A percentile compares a stretch with the other conserved stretches of the same genome.
Conservation (phyloP, 2,113 vertebrate species). For the Lepus americanus region DNA sequence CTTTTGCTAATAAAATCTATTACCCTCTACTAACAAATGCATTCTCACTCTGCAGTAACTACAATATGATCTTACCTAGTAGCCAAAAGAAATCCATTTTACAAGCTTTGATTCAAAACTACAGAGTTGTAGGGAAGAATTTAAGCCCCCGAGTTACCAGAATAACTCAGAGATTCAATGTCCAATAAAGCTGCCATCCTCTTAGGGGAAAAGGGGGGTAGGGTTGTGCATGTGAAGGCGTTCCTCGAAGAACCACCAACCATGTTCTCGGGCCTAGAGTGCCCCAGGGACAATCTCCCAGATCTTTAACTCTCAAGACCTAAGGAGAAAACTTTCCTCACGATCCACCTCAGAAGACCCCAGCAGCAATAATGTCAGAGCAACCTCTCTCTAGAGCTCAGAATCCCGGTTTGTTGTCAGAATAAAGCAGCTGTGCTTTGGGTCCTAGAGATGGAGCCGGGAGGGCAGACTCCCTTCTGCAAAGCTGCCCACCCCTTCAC, state of each 20-base stretch:
- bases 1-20: neutral
- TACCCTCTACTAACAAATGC: neutral
- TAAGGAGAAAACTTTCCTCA: neutral
- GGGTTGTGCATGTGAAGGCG: neutral
- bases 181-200: too few relatives aligned
- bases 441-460: neutral
- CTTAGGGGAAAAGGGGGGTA: neutral
- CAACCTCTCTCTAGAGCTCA: neutral
- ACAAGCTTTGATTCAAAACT: neutral
- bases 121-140: neutral
- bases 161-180: neutral
- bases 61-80: neutral
- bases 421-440: neutral
- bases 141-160: neutral
- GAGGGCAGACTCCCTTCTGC: neutral
- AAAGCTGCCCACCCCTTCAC: neutral
- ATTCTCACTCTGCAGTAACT: neutral
- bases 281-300: fast-evolving
- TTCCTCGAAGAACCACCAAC: neutral
- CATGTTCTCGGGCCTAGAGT: neutral
- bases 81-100: neutral
- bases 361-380: neutral
- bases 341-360: neutral
- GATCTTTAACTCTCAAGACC: neutral
- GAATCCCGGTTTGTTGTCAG: neutral